Percentiles rank a stretch among this genome's conserved stretches.
Evolutionary conservation across 2,888 invertebrate genomes (phyloP).

Genomic region (Aleiodes leptofemur): DNA sequence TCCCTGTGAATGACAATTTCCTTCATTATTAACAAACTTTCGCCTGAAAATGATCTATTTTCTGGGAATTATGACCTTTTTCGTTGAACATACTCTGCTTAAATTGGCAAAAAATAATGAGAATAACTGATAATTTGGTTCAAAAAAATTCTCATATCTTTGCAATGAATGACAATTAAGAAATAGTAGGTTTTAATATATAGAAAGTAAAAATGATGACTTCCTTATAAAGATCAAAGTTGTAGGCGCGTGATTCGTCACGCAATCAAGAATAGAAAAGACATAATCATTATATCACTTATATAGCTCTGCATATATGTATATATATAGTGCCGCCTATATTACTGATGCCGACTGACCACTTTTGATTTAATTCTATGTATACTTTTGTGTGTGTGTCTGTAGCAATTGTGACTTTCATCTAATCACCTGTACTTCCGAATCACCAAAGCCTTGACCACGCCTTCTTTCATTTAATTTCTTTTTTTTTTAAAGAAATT

Average conservation of each 20-base stretch:
- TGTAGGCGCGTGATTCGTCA: constrained; percentile 43
- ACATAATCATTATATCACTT: constrained; percentile 62
- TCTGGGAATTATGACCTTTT: neutral
- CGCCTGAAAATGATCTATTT: neutral
- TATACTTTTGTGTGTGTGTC: neutral
- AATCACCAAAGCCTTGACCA: constrained; percentile 13
- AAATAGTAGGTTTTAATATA: constrained; percentile 13
- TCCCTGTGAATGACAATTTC: neutral
- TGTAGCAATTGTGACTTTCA: constrained; percentile 11
- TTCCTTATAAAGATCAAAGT: constrained; percentile 29
- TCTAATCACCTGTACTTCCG: constrained; percentile 23
- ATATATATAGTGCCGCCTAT: constrained; percentile 53
- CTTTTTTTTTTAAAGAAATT: neutral
- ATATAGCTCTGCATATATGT: constrained; percentile 31
- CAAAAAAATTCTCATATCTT: neutral
- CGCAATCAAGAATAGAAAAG: constrained; percentile 51
- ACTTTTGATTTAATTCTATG: neutral
- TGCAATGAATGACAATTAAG: constrained; percentile 1
- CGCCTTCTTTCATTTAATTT: neutral
- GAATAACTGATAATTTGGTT: neutral
- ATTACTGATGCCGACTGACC: constrained; percentile 52
- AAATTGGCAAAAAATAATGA: neutral
- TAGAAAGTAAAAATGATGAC: constrained; percentile 28
- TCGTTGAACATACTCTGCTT: neutral
- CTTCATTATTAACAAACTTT: neutral